Conservation (phyloP, 2,113 vertebrate genomes). For the Hypocryptadius cinnamomeus region DNA sequence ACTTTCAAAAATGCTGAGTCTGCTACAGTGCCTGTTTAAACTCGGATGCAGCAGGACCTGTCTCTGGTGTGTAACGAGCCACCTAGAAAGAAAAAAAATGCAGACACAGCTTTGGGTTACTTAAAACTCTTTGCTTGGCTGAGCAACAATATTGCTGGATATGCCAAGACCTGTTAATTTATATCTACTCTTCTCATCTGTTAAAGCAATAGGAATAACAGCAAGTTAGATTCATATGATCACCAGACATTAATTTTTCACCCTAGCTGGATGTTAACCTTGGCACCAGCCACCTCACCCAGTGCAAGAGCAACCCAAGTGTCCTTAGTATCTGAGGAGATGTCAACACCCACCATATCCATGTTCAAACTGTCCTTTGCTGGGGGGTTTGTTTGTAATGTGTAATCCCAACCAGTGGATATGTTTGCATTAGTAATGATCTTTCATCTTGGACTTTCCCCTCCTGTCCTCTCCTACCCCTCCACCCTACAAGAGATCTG, state of each 20-base stretch:
- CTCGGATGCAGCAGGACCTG: neutral
- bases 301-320: neutral
- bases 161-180: neutral
- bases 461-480: neutral
- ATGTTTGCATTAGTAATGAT: neutral
- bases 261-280: neutral
- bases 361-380: neutral
- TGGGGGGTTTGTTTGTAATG: neutral
- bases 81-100: neutral
- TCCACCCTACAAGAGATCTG: neutral
- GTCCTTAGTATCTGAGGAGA: neutral
- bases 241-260: neutral
- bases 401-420: neutral
- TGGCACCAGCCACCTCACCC: neutral
- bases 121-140: slow-evolving; percentile 1
- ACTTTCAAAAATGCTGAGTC: neutral
- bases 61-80: neutral
- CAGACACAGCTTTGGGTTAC: neutral
- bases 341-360: neutral
- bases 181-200: neutral
- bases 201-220: neutral
- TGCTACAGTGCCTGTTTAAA: neutral
- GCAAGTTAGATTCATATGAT: neutral
- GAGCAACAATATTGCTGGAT: neutral
- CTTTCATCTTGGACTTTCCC: neutral